phyloP scores from a whole-genome alignment of 1,140 invertebrate genomes.

The Conopomorpha cramerella region DNA sequence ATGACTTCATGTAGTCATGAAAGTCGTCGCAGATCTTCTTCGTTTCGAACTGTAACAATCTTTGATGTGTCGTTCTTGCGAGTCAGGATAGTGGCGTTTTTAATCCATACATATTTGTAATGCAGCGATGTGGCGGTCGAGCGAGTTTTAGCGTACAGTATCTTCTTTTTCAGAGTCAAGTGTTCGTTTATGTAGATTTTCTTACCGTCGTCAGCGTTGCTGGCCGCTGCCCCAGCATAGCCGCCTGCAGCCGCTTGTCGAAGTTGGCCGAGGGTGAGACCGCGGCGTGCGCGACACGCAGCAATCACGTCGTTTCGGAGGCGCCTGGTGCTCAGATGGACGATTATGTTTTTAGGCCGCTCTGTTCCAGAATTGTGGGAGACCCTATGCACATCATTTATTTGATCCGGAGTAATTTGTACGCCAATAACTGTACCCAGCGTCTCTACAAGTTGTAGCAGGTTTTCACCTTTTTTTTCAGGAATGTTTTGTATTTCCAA shows the following conservation, averaged over 20 bases:
- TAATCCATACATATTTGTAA: constrained; percentile 5
- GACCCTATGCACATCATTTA: constrained; percentile 3
- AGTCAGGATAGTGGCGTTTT: constrained; percentile 1
- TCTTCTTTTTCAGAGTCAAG: constrained; percentile 4
- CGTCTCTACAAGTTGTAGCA: not conserved
- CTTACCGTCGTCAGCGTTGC: not conserved
- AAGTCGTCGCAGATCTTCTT: not conserved
- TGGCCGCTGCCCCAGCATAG: not conserved
- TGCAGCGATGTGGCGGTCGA: not conserved
- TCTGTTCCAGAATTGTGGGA: not conserved
- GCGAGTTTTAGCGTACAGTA: constrained; percentile 2
- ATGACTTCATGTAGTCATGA: not conserved
- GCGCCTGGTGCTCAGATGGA: constrained; percentile 1
- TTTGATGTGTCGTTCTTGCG: constrained; percentile 1
- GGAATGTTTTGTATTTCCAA: constrained; percentile 6
- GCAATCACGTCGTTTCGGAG: constrained; percentile 4
- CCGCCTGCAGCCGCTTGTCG: not conserved
- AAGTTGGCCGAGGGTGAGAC: not conserved
- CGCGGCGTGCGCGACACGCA: constrained; percentile 1
- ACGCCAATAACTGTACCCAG: constrained; percentile 1
- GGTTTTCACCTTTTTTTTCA: constrained; percentile 2
- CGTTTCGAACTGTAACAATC: constrained; percentile 1
- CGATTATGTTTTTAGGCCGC: constrained; percentile 3
- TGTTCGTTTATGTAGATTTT: constrained; percentile 3
- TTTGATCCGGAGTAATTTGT: not conserved